phyloP scores from a whole-genome alignment of 2,113 vertebrate genomes.

The Mustela lutreola region DNA sequence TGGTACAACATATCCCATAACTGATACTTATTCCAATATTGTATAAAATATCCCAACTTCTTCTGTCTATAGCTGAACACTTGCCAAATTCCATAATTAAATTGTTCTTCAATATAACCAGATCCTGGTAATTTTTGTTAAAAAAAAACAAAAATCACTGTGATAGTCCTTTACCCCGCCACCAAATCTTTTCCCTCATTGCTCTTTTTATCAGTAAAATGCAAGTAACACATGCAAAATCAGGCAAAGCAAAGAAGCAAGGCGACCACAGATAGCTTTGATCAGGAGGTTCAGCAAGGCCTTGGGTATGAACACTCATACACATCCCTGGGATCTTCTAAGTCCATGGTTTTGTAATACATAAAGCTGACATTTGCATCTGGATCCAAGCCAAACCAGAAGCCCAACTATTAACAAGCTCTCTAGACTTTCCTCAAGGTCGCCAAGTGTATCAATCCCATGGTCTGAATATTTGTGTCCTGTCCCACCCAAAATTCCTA shows the following conservation, averaged over 20 bases:
- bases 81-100: background rate
- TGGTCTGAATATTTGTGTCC: background rate
- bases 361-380: conserved; percentile 52
- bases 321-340: background rate
- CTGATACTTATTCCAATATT: background rate
- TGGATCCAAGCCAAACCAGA: conserved; percentile 50
- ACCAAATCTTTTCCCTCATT: background rate
- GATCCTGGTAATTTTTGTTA: background rate
- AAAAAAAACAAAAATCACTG: background rate
- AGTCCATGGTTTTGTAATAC: conserved; percentile 2
- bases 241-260: background rate
- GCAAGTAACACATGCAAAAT: conserved; percentile 38
- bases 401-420: conserved; percentile 28
- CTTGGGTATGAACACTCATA: background rate
- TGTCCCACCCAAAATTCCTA: background rate
- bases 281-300: background rate
- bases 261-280: background rate
- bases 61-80: conserved; percentile 12
- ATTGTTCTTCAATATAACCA: conserved; percentile 11
- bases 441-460: conserved; percentile 29
- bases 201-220: conserved; percentile 53
- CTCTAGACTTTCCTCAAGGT: conserved; percentile 46
- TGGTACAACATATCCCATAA: background rate
- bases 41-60: background rate
- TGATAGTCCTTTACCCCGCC: background rate